phyloP scores from a whole-genome alignment of 2,797 vertebrate genomes.

The Phaenicophaeus curvirostris region DNA sequence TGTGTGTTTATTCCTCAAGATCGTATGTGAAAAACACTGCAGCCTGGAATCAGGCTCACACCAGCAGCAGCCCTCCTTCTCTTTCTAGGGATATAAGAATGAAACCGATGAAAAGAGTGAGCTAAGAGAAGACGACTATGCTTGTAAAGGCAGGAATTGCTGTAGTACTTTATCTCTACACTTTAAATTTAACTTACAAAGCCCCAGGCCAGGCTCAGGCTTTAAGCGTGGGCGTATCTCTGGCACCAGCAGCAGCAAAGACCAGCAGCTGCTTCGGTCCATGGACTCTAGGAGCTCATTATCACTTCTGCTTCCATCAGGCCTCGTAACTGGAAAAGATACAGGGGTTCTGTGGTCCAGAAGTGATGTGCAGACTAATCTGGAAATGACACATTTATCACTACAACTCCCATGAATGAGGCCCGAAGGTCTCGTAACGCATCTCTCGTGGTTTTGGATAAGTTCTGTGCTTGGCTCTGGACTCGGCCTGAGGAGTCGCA shows the following conservation, averaged over 20 bases:
- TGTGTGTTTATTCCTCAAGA: background rate
- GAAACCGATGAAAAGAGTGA: background rate
- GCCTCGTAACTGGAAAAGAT: background rate
- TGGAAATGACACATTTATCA: background rate
- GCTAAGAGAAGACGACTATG: background rate
- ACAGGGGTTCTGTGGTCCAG: background rate
- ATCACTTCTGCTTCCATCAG: background rate
- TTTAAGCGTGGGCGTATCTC: background rate
- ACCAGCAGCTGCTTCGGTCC: background rate
- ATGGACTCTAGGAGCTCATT: background rate
- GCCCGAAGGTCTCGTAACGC: background rate
- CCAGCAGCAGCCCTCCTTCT: background rate
- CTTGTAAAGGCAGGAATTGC: background rate
- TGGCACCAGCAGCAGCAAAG: background rate
- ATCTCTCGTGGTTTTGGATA: background rate
- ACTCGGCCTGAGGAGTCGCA: background rate
- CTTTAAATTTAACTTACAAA: background rate
- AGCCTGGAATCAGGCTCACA: fast-evolving
- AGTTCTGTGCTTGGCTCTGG: background rate
- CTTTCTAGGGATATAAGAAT: background rate
- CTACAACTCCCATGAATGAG: background rate
- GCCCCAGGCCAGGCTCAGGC: background rate
- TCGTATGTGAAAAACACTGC: background rate
- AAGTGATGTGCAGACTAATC: background rate
- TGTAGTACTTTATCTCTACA: background rate